Conservation (phyloP, 2,113 vertebrate genomes). For the Pandion haliaetus region DNA sequence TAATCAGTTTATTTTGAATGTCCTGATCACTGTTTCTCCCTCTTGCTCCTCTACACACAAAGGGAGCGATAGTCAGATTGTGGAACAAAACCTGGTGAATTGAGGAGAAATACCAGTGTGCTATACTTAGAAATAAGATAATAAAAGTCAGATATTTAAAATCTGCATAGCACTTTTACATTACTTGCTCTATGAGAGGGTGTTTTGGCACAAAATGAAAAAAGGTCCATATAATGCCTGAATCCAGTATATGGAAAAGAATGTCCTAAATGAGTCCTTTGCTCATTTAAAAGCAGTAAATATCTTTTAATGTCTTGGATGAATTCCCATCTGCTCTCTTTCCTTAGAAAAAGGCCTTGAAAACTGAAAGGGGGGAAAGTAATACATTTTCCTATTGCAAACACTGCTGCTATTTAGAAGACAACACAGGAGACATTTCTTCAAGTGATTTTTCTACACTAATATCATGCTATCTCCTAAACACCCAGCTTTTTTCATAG, state of each 20-base stretch:
- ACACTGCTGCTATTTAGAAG: background rate
- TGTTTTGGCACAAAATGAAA: background rate
- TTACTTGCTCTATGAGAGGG: background rate
- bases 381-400: background rate
- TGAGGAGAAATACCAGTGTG: background rate
- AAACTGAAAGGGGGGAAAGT: background rate
- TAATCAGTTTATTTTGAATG: background rate
- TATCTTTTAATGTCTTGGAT: background rate
- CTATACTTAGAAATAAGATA: background rate
- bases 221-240: background rate
- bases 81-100: background rate
- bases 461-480: background rate
- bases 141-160: background rate
- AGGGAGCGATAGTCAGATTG: background rate
- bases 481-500: background rate
- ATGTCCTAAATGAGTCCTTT: background rate
- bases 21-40: background rate
- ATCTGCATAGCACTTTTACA: background rate
- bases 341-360: background rate
- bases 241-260: background rate
- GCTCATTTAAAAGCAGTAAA: constrained; percentile 18
- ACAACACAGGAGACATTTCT: background rate
- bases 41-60: background rate
- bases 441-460: background rate
- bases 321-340: background rate